phyloP scores from a whole-genome alignment of 1,140 invertebrate species.

The Alviniconcha marisindica region DNA sequence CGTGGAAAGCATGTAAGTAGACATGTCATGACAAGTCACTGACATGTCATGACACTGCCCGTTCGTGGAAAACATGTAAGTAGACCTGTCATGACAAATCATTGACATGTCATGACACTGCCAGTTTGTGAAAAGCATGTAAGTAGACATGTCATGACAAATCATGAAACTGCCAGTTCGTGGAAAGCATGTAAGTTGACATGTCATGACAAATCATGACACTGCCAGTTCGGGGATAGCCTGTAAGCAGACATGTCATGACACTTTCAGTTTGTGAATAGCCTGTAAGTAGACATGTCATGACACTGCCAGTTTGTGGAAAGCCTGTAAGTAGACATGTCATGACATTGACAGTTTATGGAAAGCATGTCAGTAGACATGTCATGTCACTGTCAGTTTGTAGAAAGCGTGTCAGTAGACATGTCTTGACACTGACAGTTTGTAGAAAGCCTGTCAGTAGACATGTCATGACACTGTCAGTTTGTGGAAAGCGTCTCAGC shows the following conservation, averaged over 20 bases:
- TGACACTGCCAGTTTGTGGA: not conserved
- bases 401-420: not conserved
- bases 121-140: not conserved
- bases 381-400: not conserved
- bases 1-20: not conserved
- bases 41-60: not conserved
- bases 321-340: not conserved
- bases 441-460: not conserved
- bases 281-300: not conserved
- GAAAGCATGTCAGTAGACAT: not conserved
- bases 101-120: not conserved
- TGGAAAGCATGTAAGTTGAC: not conserved
- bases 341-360: not conserved
- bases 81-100: not conserved
- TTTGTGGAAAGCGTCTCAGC: not conserved
- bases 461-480: not conserved
- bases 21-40: not conserved
- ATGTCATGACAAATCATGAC: not conserved
- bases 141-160: not conserved
- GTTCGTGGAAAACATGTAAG: not conserved
- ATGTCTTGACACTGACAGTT: not conserved
- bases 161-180: not conserved
- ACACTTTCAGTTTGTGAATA: not conserved
- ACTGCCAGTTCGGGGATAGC: slow-evolving; percentile 3
- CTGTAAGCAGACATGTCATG: not conserved